phyloP scores from a whole-genome alignment of 2,888 invertebrate species.

The Athalia circularis region DNA sequence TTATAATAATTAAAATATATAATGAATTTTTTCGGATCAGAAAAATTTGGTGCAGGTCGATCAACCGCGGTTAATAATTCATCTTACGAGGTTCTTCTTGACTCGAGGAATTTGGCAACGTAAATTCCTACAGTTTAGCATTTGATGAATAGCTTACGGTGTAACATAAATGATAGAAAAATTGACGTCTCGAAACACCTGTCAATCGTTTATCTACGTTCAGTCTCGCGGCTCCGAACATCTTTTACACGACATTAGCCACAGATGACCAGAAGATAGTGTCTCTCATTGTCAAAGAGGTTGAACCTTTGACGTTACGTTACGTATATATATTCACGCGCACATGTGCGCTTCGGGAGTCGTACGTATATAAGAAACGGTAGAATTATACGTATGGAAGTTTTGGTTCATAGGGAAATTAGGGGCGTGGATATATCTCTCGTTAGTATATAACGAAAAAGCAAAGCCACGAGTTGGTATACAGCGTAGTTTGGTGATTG shows the following conservation, averaged over 20 bases:
- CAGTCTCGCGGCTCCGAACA: conserved; percentile 57
- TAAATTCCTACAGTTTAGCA: no score
- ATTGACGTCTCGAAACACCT: conserved; percentile 49
- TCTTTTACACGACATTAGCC: conserved; percentile 70
- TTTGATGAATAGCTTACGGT: no score
- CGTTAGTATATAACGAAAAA: conserved; percentile 53
- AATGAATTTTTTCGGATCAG: no score
- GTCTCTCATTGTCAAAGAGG: conserved; percentile 66
- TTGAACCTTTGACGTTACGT: conserved; percentile 46
- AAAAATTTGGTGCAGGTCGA: no score
- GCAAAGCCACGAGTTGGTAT: neutral
- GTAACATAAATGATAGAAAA: neutral
- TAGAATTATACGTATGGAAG: neutral
- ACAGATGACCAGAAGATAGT: conserved; percentile 68
- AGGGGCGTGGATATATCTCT: conserved; percentile 64
- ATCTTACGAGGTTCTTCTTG: no score
- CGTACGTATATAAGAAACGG: neutral
- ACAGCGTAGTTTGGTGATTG: conserved; percentile 52
- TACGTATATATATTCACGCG: neutral
- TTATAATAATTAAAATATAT: no score
- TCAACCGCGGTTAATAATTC: no score
- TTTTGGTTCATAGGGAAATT: neutral
- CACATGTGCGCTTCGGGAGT: neutral
- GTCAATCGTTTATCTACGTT: conserved; percentile 59
- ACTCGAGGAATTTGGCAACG: no score